Conservation (phyloP, 2,113 vertebrate genomes). For the Dendropsophus ebraccatus region DNA sequence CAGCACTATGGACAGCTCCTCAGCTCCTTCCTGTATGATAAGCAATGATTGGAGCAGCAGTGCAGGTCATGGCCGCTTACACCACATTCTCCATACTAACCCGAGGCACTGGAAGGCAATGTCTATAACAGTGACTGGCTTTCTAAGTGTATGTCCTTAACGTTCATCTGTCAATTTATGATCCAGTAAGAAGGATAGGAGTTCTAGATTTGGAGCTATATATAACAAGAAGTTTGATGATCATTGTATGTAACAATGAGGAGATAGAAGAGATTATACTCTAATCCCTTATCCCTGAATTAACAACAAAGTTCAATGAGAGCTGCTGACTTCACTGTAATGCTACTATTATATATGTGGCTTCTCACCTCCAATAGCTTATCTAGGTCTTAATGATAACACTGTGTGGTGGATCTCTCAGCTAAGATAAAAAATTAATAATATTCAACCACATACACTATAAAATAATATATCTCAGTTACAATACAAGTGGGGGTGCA, state of each 20-base stretch:
- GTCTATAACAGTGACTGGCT: neutral
- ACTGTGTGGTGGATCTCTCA: neutral
- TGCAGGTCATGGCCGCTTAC: neutral
- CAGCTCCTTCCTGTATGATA: neutral
- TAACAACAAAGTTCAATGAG: neutral
- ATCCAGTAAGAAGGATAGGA: neutral
- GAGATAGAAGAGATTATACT: neutral
- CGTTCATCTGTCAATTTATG: neutral
- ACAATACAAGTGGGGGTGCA: no score
- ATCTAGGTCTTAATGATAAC: neutral
- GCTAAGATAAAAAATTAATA: neutral
- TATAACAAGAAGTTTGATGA: neutral
- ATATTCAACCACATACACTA: neutral
- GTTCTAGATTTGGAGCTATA: neutral
- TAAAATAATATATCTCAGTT: neutral
- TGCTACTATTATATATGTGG: neutral
- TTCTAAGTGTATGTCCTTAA: neutral
- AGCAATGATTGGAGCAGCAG: neutral
- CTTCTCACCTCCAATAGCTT: neutral
- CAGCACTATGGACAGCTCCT: constrained; percentile 10
- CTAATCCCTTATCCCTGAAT: neutral
- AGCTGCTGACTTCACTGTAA: neutral
- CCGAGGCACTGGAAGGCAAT: neutral
- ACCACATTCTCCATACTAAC: neutral
- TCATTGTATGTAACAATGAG: neutral